phyloP scores from a whole-genome alignment of 2,888 invertebrate species.

The Lepidonotus clava region DNA sequence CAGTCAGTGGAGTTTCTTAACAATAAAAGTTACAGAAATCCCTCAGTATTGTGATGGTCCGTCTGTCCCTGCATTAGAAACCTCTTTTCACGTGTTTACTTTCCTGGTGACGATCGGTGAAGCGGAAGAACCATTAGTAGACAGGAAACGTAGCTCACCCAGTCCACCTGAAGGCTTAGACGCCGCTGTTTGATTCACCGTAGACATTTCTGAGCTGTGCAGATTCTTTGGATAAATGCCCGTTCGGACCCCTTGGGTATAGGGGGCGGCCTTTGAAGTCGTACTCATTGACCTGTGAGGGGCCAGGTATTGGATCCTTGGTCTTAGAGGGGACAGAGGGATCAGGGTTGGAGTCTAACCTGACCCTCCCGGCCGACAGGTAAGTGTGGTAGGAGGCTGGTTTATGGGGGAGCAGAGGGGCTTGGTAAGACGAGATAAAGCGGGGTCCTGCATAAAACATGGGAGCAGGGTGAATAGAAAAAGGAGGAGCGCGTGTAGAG shows the following conservation, averaged over 20 bases:
- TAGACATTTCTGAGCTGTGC: neutral
- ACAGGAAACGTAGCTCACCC: no score
- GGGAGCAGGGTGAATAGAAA: no score
- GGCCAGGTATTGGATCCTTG: neutral
- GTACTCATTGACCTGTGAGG: conserved; percentile 36
- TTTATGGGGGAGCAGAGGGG: conserved; percentile 11
- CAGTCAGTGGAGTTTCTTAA: no score
- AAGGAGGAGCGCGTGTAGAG: no score
- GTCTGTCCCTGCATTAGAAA: no score
- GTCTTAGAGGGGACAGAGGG: conserved; percentile 13
- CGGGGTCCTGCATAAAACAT: conserved; percentile 6
- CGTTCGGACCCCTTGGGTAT: conserved; percentile 12
- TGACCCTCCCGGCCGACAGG: neutral
- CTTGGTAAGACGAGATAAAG: conserved; percentile 33
- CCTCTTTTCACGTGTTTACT: no score
- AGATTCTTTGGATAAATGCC: neutral
- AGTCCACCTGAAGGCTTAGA: neutral
- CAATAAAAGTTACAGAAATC: no score
- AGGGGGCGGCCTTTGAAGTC: neutral
- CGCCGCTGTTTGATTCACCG: neutral
- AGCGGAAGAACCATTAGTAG: no score
- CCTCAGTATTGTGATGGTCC: no score
- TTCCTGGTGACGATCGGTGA: no score
- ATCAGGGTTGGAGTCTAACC: neutral
- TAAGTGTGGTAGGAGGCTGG: neutral